phyloP scores from a whole-genome alignment of 1,140 invertebrate genomes.

The Artemia franciscana region DNA sequence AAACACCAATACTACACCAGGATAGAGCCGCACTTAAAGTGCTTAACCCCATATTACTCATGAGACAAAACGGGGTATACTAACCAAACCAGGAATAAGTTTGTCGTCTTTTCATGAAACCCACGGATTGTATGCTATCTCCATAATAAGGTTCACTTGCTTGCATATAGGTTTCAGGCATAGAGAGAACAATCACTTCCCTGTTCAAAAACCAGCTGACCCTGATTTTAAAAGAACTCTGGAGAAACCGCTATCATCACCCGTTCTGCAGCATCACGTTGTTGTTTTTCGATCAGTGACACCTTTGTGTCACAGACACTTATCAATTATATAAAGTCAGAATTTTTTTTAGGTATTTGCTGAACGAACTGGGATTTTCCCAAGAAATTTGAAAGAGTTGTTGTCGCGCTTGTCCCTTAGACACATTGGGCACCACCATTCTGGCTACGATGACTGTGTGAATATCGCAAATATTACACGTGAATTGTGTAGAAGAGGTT shows the following conservation, averaged over 20 bases:
- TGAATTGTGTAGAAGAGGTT: neutral
- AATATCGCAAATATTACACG: neutral
- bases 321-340: neutral
- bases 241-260: neutral
- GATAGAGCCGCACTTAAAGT: no score
- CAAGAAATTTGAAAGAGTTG: slow-evolving; percentile 20
- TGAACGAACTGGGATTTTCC: slow-evolving; percentile 18
- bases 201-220: no score
- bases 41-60: no score
- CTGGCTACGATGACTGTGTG: slow-evolving; percentile 14
- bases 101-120: no score
- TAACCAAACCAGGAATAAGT: no score
- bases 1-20: no score
- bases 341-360: slow-evolving; percentile 15
- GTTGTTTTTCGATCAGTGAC: neutral
- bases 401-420: slow-evolving; percentile 16
- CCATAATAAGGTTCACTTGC: no score
- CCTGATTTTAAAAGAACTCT: no score
- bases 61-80: no score
- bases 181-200: no score
- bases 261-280: neutral
- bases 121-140: no score
- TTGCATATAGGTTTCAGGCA: no score
- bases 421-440: slow-evolving; percentile 21
- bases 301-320: neutral